Evolutionary conservation across 2,888 invertebrate genomes (phyloP), one percentile per base, ranked within the genome.

Genomic region (Hipparchia semele): DNA sequence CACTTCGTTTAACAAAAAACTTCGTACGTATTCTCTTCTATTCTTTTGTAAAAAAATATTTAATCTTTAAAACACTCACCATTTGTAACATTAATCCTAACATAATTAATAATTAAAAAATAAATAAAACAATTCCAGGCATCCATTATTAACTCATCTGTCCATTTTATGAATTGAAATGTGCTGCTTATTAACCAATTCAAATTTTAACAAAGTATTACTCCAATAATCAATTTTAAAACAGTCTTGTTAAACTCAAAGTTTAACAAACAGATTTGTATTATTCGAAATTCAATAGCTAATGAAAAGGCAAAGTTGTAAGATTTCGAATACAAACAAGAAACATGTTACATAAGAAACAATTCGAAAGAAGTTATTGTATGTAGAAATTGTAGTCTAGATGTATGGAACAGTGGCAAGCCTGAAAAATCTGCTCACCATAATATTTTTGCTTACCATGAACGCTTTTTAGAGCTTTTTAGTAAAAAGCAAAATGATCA

Each of bases 21-120:
- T 39, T 39, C 5, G 3, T 39, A 39, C 3, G 39, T 39, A 39
- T 39, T 39, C 39, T 39, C 2, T 39, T 39, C 39, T 39, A 39
- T 39, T 39, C 3, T 39, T 39, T 2, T 23, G 23, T 23, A 23
- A 23, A 23, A 23, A 23, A 23, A 23, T 23, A 23, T 45, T 61
- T 56, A 58, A 12, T n/a, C 13, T 1, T 69, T 33, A 5, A 70
- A 60, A 60, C 10, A 65, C 84, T 84, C 83, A 89, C 90, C 90
- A 70, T 83, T 80, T 70, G 81, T 75, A 73, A 85, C 80, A 71
- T 68, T 68, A 66, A 49, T 70, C 65, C 73, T 75, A 75, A 71
- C 73, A 79, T 76, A 73, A 68, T 80, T 53, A 61, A 79, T 59
- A 76, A 79, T 71, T 78, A 80, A 74, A 64, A 79, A 74, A 77